Conservation (phyloP, 2,888 invertebrate species). For the Tetragonula carbonaria region DNA sequence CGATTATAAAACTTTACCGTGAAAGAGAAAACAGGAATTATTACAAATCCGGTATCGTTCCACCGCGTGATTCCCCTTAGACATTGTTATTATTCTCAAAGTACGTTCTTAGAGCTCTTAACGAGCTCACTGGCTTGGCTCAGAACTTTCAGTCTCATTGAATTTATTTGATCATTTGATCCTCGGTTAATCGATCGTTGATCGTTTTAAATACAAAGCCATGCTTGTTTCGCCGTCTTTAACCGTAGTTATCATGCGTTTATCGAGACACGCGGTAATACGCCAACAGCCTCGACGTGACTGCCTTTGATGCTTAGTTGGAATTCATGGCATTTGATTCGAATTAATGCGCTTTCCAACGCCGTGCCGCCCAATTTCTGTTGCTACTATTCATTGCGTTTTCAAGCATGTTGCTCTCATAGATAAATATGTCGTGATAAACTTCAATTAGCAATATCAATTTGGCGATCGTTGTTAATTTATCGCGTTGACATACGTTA, state of each 20-base stretch:
- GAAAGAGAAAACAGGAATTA: slow-evolving; percentile 58
- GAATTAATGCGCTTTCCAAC: slow-evolving; percentile 43
- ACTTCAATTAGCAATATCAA: slow-evolving; percentile 45
- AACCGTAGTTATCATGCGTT: slow-evolving; percentile 42
- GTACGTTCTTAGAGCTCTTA: slow-evolving; percentile 31
- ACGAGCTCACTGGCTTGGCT: slow-evolving; percentile 18
- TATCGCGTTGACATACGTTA: slow-evolving; percentile 17
- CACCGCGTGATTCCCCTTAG: slow-evolving; percentile 51
- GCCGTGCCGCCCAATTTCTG: slow-evolving; percentile 43
- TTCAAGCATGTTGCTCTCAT: slow-evolving; percentile 19
- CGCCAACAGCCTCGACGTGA: neutral
- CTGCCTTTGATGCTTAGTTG: slow-evolving; percentile 33
- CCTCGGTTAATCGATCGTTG: slow-evolving; percentile 1
- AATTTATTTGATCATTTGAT: slow-evolving; percentile 39
- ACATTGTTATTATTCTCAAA: slow-evolving; percentile 53
- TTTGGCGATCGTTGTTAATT: slow-evolving; percentile 38
- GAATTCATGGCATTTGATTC: slow-evolving; percentile 54
- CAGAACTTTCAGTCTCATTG: slow-evolving; percentile 10
- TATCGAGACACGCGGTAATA: slow-evolving; percentile 32
- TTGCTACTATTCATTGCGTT: slow-evolving; percentile 42
- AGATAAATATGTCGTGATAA: slow-evolving; percentile 49
- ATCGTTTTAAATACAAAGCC: neutral
- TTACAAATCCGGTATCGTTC: slow-evolving; percentile 38
- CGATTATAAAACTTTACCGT: slow-evolving; percentile 56
- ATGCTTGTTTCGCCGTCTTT: slow-evolving; percentile 3